Percentiles rank a stretch among this genome's conserved stretches.
These are phyloP conservation scores for Forbesichthys agassizii DNA, from an alignment of 2,113 vertebrate species.

Conservation along the genomic window DNA sequence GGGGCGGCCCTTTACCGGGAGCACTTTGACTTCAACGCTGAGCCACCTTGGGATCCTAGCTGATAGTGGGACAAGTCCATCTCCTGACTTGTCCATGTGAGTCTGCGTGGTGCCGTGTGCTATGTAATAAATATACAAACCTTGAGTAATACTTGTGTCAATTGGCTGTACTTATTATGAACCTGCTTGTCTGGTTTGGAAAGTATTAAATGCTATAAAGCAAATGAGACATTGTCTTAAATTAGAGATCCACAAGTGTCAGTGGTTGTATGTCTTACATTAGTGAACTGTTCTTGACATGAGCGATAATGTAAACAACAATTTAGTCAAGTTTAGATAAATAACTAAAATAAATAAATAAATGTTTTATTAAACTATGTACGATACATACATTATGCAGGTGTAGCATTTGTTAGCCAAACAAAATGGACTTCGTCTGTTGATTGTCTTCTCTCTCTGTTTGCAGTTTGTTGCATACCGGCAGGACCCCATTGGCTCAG, in stretches of 20 bases:
- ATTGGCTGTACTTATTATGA: no score
- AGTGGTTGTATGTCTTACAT: background rate
- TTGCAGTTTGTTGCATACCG: constrained; percentile 98
- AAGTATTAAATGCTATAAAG: no score
- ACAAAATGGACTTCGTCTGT: background rate
- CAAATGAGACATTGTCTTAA: no score
- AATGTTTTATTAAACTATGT: no score
- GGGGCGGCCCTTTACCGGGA: constrained; percentile 99
- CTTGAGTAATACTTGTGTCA: no score
- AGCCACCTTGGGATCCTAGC: constrained; percentile 99
- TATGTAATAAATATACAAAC: no score
- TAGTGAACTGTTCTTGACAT: background rate
- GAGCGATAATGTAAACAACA: no score
- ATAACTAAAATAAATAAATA: no score
- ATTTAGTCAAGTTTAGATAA: no score
- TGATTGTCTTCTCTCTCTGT: background rate
- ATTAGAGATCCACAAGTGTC: background rate
- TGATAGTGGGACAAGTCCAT: constrained; percentile 99
- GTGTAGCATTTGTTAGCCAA: no score
- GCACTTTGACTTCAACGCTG: constrained; percentile 99
- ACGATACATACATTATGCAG: no score
- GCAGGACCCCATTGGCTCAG: constrained; percentile 94
- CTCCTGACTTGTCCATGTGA: constrained; percentile 99
- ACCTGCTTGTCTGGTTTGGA: no score
- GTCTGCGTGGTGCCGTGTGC: constrained; percentile 32